Conservation (phyloP, 2,113 vertebrate genomes). For the Picathartes gymnocephalus region DNA sequence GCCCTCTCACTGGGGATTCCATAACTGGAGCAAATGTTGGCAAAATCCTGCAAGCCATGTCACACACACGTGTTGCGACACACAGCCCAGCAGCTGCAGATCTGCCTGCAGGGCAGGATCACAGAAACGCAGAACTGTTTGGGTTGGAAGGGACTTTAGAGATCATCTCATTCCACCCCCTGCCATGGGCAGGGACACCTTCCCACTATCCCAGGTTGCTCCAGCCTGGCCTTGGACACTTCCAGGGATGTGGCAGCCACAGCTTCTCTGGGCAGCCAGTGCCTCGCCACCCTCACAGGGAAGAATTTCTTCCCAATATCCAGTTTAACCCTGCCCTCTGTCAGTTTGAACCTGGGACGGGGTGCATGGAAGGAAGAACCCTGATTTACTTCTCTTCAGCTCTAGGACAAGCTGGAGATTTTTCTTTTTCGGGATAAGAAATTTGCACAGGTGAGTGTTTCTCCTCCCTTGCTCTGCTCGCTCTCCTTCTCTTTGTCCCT, state of each 20-base stretch:
- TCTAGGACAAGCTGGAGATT: not conserved
- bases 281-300: rapidly evolving
- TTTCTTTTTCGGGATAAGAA: not conserved
- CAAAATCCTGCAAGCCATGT: not conserved
- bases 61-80: rapidly evolving
- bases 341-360: not conserved
- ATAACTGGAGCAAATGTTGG: not conserved
- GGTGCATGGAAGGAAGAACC: rapidly evolving
- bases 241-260: not conserved
- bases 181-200: not conserved
- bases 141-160: not conserved
- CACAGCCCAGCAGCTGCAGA: not conserved
- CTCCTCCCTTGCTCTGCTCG: not conserved
- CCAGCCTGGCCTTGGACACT: not conserved
- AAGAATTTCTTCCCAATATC: not conserved
- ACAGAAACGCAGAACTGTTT: not conserved
- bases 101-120: not conserved
- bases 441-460: not conserved
- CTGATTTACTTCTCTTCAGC: not conserved
- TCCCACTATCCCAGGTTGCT: not conserved
- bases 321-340: not conserved
- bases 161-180: not conserved
- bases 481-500: not conserved
- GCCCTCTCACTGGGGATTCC: not conserved
- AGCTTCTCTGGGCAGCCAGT: not conserved